Percentiles rank a stretch among this genome's conserved stretches.
These are phyloP conservation scores for Eciton burchellii DNA, from an alignment of 1,140 invertebrate genomes.

Conservation along the genomic window DNA sequence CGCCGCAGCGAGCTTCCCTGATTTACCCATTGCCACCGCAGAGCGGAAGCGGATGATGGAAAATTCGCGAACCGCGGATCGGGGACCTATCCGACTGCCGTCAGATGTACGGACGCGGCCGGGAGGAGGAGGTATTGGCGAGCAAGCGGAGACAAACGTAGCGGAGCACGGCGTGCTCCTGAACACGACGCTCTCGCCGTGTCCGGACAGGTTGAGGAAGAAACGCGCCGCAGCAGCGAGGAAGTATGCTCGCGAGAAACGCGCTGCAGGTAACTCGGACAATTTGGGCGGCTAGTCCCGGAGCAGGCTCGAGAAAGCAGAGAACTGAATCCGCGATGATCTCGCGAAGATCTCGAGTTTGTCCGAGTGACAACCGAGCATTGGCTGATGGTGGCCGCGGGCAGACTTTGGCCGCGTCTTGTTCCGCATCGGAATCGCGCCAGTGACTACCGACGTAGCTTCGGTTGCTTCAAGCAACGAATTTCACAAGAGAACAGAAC, in stretches of 20 bases:
- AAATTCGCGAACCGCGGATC: slow-evolving; percentile 45
- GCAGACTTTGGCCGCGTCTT: slow-evolving; percentile 37
- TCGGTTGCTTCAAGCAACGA: no score
- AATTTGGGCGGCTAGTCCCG: not conserved
- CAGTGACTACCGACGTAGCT: no score
- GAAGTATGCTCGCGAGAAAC: not conserved
- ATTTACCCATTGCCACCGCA: slow-evolving; percentile 54
- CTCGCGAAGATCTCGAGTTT: not conserved
- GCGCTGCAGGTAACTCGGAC: not conserved
- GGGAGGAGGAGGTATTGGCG: not conserved
- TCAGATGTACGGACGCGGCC: not conserved
- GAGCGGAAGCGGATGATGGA: slow-evolving; percentile 53
- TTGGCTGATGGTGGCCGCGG: not conserved
- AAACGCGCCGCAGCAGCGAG: not conserved
- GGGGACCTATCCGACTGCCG: slow-evolving; percentile 21
- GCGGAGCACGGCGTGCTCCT: not conserved
- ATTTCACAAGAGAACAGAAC: slow-evolving; percentile 37
- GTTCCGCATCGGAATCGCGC: slow-evolving; percentile 35
- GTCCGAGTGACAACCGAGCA: not conserved
- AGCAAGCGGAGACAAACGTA: not conserved
- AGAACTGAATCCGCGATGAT: not conserved
- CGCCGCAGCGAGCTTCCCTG: slow-evolving; percentile 44
- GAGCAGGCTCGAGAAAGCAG: not conserved
- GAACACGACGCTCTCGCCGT: not conserved
- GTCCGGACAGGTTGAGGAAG: no score